A percentile compares a stretch with the other conserved stretches of the same genome.
Evolutionary conservation across 2,113 vertebrate genomes (phyloP).

Genomic region (human): DNA sequence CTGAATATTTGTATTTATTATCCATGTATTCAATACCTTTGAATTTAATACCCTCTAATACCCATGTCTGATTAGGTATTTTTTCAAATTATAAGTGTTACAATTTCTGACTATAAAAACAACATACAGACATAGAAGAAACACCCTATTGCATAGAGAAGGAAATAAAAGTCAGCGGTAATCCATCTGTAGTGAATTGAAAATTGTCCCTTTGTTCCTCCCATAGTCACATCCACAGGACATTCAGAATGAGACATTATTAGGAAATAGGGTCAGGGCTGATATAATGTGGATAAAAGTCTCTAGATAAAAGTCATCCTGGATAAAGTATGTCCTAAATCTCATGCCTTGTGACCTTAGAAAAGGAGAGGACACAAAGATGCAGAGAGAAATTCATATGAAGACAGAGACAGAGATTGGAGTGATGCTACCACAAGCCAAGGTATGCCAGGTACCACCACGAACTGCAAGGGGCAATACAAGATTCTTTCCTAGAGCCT

Average conservation of each 20-base stretch:
- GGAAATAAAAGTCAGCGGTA: background rate
- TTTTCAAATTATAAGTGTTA: background rate
- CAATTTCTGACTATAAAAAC: background rate
- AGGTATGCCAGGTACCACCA: fast-evolving
- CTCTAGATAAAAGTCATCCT: background rate
- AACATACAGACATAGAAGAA: background rate
- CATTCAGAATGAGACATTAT: background rate
- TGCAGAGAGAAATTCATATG: too few relatives aligned
- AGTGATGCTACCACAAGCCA: fast-evolving
- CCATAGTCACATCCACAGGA: background rate
- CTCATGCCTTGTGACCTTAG: too few relatives aligned
- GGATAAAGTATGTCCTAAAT: too few relatives aligned
- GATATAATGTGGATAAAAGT: background rate
- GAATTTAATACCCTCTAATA: background rate
- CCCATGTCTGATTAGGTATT: background rate
- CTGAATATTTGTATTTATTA: background rate
- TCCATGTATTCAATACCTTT: background rate
- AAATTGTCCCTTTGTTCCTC: fast-evolving
- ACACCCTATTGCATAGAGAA: background rate
- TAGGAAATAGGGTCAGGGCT: background rate
- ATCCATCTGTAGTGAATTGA: too few relatives aligned
- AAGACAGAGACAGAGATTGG: background rate
- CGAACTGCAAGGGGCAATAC: background rate
- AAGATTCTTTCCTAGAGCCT: background rate
- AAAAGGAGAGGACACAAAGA: background rate